Evolutionary conservation across 1,140 invertebrate species (phyloP), one percentile per base, ranked within the genome.

Genomic region (Apis mellifera): DNA sequence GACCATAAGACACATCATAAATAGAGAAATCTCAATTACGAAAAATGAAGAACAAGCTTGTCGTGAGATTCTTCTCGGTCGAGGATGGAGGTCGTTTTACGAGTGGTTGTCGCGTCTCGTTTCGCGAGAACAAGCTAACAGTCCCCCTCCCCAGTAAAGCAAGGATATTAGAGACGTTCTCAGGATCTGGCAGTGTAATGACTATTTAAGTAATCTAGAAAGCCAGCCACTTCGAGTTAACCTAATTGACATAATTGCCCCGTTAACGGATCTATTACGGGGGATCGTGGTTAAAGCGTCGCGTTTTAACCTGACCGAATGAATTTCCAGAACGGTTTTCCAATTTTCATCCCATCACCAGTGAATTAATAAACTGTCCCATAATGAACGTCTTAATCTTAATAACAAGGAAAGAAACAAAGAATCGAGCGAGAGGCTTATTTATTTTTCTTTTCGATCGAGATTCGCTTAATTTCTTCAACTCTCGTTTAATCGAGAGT

Each of bases 201-300:
- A 85, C 78, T 85, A 78, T 85, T 88, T 87, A 85, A 88, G 78
- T 88, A 84, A 88, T 87, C 74, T 71, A 75, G 86, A 78, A 83
- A 87, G n/a, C 74, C 72, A 87, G 72, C 86, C 73, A 87, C 50
- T 72, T 76, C 83, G 72, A 85, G 83, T 87, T 87, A 87, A 88
- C 66, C 72, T 78, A 87, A 88, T 88, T 88, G 86, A 82, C 86
- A 76, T 71, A 85, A 88, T 71, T 82, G 71, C 75, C 75, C 32
- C 78, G 78, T 85, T 88, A 88, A 85, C 74, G 72, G 83, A 88
- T 87, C 86, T 87, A 85, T 87, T 87, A 88, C 83, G 32, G 74
- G 55, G 23, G 60, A 21, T 48, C 65, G 50, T 15, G 70, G 75
- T 48, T 74, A 77, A 65, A 84, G 52, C 42, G 54, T 26, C 70